A percentile compares a stretch with the other conserved stretches of the same genome.
phyloP scores from a whole-genome alignment of 1,140 invertebrate genomes.

The Matsumurasca onukii region DNA sequence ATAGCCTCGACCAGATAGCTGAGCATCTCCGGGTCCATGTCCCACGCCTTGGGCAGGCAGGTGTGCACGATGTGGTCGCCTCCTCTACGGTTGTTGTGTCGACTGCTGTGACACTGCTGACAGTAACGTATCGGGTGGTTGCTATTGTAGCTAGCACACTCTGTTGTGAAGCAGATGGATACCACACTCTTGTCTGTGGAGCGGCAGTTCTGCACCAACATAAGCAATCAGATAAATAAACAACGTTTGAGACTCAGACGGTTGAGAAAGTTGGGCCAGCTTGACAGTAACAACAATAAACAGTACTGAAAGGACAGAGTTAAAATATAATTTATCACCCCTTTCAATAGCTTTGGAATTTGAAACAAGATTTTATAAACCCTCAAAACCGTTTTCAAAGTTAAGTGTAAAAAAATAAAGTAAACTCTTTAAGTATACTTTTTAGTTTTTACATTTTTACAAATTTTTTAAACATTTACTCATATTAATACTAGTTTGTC shows the following conservation, averaged over 20 bases:
- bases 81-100: conserved; percentile 82
- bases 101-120: conserved; percentile 83
- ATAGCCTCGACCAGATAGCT: conserved; percentile 96
- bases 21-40: conserved; percentile 86
- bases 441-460: too few species aligned
- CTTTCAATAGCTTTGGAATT: too few species aligned
- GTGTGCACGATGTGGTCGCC: conserved; percentile 89
- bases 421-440: too few species aligned
- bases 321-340: too few species aligned
- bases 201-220: conserved; percentile 86
- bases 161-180: conserved; percentile 94
- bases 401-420: too few species aligned
- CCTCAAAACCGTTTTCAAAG: too few species aligned
- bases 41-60: conserved; percentile 80
- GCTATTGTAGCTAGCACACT: conserved; percentile 95
- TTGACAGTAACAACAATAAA: too few species aligned
- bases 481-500: too few species aligned
- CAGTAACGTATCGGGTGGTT: conserved; percentile 96
- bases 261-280: neutral
- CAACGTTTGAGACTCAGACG: neutral
- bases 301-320: too few species aligned
- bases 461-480: too few species aligned
- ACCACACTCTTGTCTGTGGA: conserved; percentile 91
- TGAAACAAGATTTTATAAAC: too few species aligned
- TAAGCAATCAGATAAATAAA: conserved; percentile 29